Conservation (phyloP, 2,888 invertebrate species). For the Cantharis lateralis region DNA sequence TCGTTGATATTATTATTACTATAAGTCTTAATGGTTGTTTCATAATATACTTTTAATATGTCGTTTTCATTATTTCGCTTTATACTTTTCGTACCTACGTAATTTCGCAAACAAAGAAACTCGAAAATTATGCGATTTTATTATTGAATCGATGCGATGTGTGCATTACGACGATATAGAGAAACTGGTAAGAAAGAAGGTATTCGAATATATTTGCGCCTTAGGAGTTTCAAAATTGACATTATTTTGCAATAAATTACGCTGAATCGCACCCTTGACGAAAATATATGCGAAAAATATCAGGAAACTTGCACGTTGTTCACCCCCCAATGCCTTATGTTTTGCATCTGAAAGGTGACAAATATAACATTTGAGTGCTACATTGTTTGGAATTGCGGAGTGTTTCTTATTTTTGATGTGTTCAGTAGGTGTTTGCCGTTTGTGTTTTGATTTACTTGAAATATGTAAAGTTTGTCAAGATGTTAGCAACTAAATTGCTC, state of each 20-base stretch:
- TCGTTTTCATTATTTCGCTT: not conserved
- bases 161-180: not conserved
- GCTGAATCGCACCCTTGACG: slow-evolving; percentile 51
- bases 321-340: slow-evolving; percentile 29
- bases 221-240: slow-evolving; percentile 47
- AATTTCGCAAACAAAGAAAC: not conserved
- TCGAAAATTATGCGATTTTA: not conserved
- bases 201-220: slow-evolving; percentile 34
- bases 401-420: slow-evolving; percentile 31
- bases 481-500: not conserved
- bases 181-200: slow-evolving; percentile 14
- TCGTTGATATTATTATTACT: slow-evolving; percentile 9
- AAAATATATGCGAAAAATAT: slow-evolving; percentile 49
- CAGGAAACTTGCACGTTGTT: slow-evolving; percentile 39
- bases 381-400: slow-evolving; percentile 49
- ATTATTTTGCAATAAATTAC: slow-evolving; percentile 55
- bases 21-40: slow-evolving; percentile 10
- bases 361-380: slow-evolving; percentile 51
- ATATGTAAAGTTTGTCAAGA: slow-evolving; percentile 28
- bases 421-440: slow-evolving; percentile 30
- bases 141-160: not conserved
- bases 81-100: not conserved
- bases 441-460: slow-evolving; percentile 35
- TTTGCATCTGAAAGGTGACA: slow-evolving; percentile 54
- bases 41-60: slow-evolving; percentile 3